Base-by-base conservation (phyloP, 2,797 vertebrate genomes). In the Sebastes cheni region DNA sequence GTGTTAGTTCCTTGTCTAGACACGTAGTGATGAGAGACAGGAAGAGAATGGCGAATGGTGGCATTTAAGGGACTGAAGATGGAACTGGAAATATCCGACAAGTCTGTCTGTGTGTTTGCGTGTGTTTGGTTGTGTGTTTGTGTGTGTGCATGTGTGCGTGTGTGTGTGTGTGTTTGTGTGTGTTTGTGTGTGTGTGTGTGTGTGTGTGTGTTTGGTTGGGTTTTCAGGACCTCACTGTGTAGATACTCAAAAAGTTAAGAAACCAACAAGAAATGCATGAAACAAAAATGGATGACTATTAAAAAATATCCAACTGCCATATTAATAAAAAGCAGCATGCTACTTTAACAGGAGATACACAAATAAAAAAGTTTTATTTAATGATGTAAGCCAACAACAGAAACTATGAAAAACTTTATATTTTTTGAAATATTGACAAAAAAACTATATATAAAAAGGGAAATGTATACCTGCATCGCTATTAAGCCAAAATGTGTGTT, bases 251-350 rank as follows among this genome's bases (percentile, higher is more conserved):
- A 23, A 92, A 81, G 90, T 91, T 89, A 93, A 81, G 79, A 92
- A 90, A 92, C 84, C 92, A 94, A 94, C 92, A 92, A 92, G 89
- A 94, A 93, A 89, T 96, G 96, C 96, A 96, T 96, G 95, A 96
- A 86, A 91, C 87, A 89, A 93, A 92, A 93, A 92, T 94, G 95
- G 94, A 96, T 96, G 92, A 95, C 86, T 91, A 94, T 91, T 94
- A 93, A 92, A 95, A 42, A 93, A 94, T 91, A 94, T 94, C 88
- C 96, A 97, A 98, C 94, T 97, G 96, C 97, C 96, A 98, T 95
- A 96, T 94, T 95, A 94, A 95, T 46, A 46, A 46, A 96, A 96
- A 96, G 94, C 95, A 96, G 96, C 96, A 96, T 96, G 96, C 94
- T 91, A 95, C 93, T 95, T 93, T 91, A 93, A 94, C 83, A 91